Conservation (phyloP, 1,140 invertebrate species). For the Lethrus apterus region DNA sequence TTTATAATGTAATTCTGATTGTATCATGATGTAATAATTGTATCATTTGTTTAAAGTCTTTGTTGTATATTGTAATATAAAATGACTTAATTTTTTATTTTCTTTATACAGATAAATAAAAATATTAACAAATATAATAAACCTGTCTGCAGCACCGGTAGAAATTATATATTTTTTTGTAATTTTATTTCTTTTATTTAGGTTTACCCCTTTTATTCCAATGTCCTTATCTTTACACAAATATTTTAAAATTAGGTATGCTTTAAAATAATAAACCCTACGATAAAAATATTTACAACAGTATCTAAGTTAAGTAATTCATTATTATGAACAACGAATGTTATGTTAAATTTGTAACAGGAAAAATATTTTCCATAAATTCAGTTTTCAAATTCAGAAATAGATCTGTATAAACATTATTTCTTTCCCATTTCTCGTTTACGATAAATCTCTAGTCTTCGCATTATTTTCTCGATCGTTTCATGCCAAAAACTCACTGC, state of each 20-base stretch:
- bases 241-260: not conserved
- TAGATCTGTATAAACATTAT: too few relatives aligned
- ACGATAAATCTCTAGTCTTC: too few relatives aligned
- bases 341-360: too few relatives aligned
- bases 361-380: too few relatives aligned
- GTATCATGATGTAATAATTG: constrained; percentile 2
- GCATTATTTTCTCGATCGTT: too few relatives aligned
- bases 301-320: too few relatives aligned
- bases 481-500: too few relatives aligned
- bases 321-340: too few relatives aligned
- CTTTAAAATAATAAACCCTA: not conserved
- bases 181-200: constrained; percentile 16
- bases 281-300: not conserved
- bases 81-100: constrained; percentile 6
- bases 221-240: not conserved
- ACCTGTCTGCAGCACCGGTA: constrained; percentile 15
- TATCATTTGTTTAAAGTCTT: constrained; percentile 1
- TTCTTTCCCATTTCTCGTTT: too few relatives aligned
- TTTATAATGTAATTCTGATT: constrained; percentile 12
- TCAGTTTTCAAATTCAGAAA: too few relatives aligned
- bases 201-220: not conserved
- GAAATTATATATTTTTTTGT: constrained; percentile 17
- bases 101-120: constrained; percentile 14
- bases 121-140: constrained; percentile 19
- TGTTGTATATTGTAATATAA: constrained; percentile 1